Evolutionary conservation across 2,113 vertebrate species (phyloP).

Genomic region (Calyptommatus sinebrachiatus): DNA sequence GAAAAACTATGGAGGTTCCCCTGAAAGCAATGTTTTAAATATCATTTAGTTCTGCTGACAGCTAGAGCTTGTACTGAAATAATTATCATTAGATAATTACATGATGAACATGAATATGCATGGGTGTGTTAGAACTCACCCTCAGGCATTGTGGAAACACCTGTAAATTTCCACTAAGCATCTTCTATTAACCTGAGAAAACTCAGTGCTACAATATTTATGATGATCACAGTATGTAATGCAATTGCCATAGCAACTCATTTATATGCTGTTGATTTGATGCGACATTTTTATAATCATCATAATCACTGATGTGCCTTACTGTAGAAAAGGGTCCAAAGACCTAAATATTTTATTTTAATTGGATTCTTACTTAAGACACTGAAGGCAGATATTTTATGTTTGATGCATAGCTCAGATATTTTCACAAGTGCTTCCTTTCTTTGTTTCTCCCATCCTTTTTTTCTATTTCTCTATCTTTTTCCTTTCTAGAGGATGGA

Average conservation of each 20-base stretch:
- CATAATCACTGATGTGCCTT: conserved; percentile 28
- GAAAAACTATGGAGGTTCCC: not conserved
- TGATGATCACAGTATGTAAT: conserved; percentile 49
- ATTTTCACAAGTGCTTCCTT: not conserved
- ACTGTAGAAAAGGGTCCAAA: conserved; percentile 21
- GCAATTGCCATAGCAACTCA: conserved; percentile 25
- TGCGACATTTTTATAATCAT: conserved; percentile 46
- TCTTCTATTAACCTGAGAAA: conserved; percentile 14
- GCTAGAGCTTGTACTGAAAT: not conserved
- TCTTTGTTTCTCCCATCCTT: too few relatives aligned
- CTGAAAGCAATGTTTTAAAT: not conserved
- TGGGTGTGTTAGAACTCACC: not conserved
- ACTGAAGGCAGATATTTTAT: conserved; percentile 16
- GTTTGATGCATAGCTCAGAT: not conserved
- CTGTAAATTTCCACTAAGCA: conserved; percentile 22
- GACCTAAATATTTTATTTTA: conserved; percentile 23
- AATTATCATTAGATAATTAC: not conserved
- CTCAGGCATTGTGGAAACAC: conserved; percentile 30
- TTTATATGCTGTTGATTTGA: conserved; percentile 40
- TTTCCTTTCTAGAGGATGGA: not conserved
- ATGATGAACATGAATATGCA: not conserved
- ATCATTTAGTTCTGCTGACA: not conserved
- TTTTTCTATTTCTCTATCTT: too few relatives aligned
- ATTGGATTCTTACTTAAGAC: not conserved
- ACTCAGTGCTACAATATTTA: conserved; percentile 37